Conservation (phyloP, 2,113 vertebrate genomes). For the Lycocorax pyrrhopterus region DNA sequence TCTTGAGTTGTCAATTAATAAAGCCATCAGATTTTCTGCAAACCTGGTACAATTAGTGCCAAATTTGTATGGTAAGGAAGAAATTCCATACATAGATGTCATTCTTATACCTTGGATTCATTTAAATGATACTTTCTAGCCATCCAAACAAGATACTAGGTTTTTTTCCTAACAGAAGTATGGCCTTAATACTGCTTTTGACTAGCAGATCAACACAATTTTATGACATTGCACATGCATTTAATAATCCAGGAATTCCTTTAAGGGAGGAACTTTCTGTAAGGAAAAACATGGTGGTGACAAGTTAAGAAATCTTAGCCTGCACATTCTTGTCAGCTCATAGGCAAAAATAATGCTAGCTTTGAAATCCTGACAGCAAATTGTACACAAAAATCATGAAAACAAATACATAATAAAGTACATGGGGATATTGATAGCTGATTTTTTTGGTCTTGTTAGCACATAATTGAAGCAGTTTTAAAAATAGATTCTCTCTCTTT, state of each 20-base stretch:
- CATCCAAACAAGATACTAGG: not conserved
- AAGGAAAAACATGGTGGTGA: not conserved
- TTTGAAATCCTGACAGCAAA: not conserved
- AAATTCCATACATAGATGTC: not conserved
- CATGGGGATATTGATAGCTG: not conserved
- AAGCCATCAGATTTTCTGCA: not conserved
- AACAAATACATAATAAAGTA: not conserved
- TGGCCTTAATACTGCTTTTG: not conserved
- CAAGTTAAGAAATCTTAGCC: not conserved
- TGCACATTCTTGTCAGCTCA: not conserved
- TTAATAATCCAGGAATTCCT: not conserved
- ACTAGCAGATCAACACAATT: not conserved
- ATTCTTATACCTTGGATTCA: not conserved
- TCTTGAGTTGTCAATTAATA: not conserved
- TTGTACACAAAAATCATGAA: not conserved
- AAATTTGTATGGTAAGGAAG: not conserved
- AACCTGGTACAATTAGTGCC: not conserved
- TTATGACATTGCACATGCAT: not conserved
- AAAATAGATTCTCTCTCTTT: not conserved
- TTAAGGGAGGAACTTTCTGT: not conserved
- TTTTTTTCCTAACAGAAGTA: not conserved
- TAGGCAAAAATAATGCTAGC: not conserved
- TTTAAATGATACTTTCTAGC: not conserved
- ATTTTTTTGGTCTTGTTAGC: not conserved
- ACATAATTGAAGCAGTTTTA: not conserved